Evolutionary conservation across 2,797 vertebrate species (phyloP), one percentile per base, ranked within the genome.

Genomic region (Oryzias sinensis): DNA sequence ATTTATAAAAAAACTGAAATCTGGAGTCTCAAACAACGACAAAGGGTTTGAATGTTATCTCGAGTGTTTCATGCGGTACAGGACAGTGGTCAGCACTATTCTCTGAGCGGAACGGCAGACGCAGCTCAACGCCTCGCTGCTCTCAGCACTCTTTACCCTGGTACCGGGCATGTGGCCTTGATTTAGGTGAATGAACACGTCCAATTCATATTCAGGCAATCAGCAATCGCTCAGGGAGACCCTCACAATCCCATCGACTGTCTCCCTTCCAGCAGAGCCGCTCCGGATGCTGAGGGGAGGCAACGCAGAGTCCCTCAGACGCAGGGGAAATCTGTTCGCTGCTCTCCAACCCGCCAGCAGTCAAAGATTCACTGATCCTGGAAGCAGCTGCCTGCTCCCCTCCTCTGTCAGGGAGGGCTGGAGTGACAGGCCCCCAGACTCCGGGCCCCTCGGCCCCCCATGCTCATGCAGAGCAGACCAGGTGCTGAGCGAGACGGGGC

Each of bases 151-250:
- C 77, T 82, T 83, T 52, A 59, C 79, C 68, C 52, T 43, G 60
- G 68, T 72, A 74, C 71, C 59, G 22, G 84, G 76, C 86, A 85
- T 84, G 85, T 87, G 86, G 86, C 84, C 84, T 88, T 88, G 86
- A 89, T 88, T 89, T 86, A 87, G 85, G 81, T 84, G 86, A 87
- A 83, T 78, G 79, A 83, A 82, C 83, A 83, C 76, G 77, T 80
- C 76, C 76, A 77, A 84, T 85, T 84, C 82, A 83, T 83, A 85
- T 84, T 86, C 81, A 77, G 70, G 81, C 79, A 87, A 85, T 86
- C 81, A 81, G 75, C 77, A 72, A 80, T 84, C 57, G 45, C 69
- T 80, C 78, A 76, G 68, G 80, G 54, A 59, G 64, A 63, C 62
- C 40, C 64, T 55, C 65, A 78, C 62, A 59, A 49, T 59, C 53